phyloP scores from a whole-genome alignment of 1,140 invertebrate species.

The Diachasmimorpha longicaudata region DNA sequence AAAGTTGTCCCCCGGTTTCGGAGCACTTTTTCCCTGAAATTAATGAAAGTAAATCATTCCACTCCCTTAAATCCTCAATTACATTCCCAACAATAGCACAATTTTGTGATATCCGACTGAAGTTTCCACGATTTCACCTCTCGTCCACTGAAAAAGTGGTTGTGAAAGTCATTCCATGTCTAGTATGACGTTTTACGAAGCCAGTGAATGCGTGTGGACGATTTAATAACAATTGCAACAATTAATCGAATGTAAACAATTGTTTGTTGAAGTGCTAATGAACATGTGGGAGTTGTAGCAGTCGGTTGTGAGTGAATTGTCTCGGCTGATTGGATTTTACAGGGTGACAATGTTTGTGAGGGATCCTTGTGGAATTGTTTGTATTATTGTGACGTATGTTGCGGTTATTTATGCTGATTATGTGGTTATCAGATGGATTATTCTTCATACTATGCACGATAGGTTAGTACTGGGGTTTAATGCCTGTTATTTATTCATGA shows the following conservation, averaged over 20 bases:
- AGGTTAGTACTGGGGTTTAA: constrained; percentile 66
- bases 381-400: constrained; percentile 82
- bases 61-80: no score
- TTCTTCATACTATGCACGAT: constrained; percentile 80
- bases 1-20: no score
- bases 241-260: neutral
- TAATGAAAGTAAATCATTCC: neutral
- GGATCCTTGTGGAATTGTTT: constrained; percentile 89
- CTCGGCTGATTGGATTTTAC: neutral
- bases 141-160: neutral
- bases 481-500: constrained; percentile 25
- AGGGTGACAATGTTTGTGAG: constrained; percentile 66
- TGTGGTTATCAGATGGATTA: constrained; percentile 85
- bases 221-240: neutral
- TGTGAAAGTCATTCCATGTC: neutral
- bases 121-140: neutral
- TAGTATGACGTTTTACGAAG: no score
- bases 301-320: neutral
- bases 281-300: neutral
- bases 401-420: constrained; percentile 91
- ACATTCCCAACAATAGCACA: no score
- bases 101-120: neutral
- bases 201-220: no score
- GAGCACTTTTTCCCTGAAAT: neutral
- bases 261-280: neutral